phyloP scores from a whole-genome alignment of 92 coral and sea anemone genomes.

The Muricea muricata region DNA sequence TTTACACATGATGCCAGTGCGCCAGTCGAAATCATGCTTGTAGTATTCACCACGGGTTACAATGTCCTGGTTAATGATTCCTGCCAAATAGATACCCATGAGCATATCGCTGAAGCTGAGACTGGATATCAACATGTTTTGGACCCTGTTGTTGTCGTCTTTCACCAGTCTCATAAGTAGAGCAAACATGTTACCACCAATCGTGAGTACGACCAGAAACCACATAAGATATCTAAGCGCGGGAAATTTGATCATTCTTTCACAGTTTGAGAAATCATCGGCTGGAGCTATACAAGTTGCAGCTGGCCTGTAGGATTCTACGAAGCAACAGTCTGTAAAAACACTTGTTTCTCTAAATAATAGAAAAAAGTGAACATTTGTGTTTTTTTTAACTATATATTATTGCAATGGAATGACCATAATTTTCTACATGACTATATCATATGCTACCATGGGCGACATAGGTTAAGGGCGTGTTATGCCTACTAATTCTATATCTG shows the following conservation, averaged over 20 bases:
- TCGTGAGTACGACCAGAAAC: neutral
- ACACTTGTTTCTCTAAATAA: neutral
- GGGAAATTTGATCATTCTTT: neutral
- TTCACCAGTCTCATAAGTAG: neutral
- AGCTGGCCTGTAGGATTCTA: neutral
- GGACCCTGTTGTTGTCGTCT: constrained; percentile 5
- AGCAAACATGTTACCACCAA: constrained; percentile 10
- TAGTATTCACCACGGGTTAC: constrained; percentile 1
- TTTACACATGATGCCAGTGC: neutral
- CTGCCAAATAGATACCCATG: constrained; percentile 20
- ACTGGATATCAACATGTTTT: constrained; percentile 6
- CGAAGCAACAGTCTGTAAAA: constrained; percentile 17
- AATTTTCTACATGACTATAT: too few relatives aligned
- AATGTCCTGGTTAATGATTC: constrained; percentile 5
- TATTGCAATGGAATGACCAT: too few relatives aligned
- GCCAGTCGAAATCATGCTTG: constrained; percentile 13
- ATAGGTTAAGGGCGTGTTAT: too few relatives aligned
- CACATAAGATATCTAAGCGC: neutral
- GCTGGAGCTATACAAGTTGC: neutral
- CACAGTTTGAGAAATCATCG: neutral
- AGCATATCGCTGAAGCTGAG: constrained; percentile 22
- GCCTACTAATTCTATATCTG: too few relatives aligned
- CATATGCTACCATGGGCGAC: too few relatives aligned
- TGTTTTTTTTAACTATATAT: too few relatives aligned
- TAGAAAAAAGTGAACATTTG: too few relatives aligned